Conservation (phyloP, 2,888 invertebrate genomes). For the Salpingus planirostris region DNA sequence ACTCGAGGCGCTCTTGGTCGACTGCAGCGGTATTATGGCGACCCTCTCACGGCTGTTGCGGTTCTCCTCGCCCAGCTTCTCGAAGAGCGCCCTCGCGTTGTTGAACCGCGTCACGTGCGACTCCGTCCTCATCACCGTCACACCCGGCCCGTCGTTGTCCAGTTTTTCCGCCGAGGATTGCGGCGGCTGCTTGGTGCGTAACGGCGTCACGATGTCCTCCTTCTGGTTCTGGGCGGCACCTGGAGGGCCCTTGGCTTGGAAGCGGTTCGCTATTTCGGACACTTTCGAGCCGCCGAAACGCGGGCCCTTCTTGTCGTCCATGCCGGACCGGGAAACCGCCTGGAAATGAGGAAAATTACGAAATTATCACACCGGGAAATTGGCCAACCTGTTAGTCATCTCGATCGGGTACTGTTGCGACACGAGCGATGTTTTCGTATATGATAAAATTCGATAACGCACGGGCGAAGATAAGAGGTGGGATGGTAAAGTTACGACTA, state of each 20-base stretch:
- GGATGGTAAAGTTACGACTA: no score
- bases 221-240: constrained; percentile 20
- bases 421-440: no score
- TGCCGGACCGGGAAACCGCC: no score
- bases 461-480: no score
- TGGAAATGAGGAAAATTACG: no score
- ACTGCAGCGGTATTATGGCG: constrained; percentile 35
- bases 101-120: constrained; percentile 82
- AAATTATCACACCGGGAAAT: no score
- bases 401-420: no score
- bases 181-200: constrained; percentile 18
- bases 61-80: constrained; percentile 75
- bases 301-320: constrained; percentile 38
- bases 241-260: constrained; percentile 46
- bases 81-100: constrained; percentile 84
- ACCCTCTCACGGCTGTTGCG: constrained; percentile 26
- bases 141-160: constrained; percentile 31
- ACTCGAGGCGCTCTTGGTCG: constrained; percentile 42
- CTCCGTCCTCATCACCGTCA: constrained; percentile 75
- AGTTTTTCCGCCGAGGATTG: constrained; percentile 14
- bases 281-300: constrained; percentile 63
- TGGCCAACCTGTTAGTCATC: no score
- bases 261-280: constrained; percentile 85
- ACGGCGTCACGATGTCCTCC: constrained; percentile 23
- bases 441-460: no score